Conservation (phyloP, 2,113 vertebrate genomes). For the Empidonax alnorum region DNA sequence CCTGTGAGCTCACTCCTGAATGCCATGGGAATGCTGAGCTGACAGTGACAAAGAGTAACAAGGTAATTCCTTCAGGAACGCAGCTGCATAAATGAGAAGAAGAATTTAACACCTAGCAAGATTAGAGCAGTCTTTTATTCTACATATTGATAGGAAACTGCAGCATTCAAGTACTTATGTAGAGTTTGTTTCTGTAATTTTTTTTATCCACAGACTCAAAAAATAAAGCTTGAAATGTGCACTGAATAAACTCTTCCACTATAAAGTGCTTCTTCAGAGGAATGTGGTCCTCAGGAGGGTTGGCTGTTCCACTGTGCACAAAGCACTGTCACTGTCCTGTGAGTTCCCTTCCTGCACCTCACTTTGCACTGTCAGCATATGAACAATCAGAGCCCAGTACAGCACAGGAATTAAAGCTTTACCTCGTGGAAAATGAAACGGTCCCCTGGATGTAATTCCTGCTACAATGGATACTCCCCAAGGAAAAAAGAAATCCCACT, state of each 20-base stretch:
- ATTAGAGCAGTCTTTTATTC: neutral
- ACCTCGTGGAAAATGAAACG: neutral
- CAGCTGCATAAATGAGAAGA: neutral
- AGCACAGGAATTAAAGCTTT: neutral
- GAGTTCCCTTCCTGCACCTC: neutral
- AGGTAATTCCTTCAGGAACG: neutral
- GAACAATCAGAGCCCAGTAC: neutral
- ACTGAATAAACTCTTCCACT: neutral
- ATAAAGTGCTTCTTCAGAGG: neutral
- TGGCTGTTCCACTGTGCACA: neutral
- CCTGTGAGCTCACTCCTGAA: neutral
- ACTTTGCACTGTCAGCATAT: neutral
- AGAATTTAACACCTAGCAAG: neutral
- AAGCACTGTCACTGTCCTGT: neutral
- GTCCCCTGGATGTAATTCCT: neutral
- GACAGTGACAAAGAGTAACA: neutral
- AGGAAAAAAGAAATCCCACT: neutral
- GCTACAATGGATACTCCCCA: neutral
- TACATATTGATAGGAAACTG: neutral
- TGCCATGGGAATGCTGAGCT: neutral
- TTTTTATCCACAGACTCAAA: neutral
- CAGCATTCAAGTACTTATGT: neutral
- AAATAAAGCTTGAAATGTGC: neutral
- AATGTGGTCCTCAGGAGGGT: neutral
- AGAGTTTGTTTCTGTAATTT: neutral